These are phyloP conservation scores for Gymnopithys bicolor DNA, from an alignment of 2,797 vertebrate genomes.

Conservation along the genomic window DNA sequence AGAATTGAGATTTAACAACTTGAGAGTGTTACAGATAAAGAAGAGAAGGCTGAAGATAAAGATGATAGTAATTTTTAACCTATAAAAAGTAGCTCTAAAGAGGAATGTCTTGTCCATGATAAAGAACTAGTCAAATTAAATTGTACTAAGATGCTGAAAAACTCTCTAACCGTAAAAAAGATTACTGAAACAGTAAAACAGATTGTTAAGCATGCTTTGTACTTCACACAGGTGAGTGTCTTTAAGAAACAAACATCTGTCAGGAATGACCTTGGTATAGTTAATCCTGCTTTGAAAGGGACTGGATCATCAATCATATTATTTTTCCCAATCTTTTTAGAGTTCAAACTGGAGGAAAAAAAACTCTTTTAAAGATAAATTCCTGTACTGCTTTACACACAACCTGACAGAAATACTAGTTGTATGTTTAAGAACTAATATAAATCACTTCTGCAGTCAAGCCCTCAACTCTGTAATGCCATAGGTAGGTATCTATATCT, in stretches of 20 bases:
- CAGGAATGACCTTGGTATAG: not conserved
- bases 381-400: not conserved
- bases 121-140: not conserved
- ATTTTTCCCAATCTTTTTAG: not conserved
- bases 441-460: conserved; percentile 11
- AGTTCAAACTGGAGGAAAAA: not conserved
- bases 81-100: not conserved
- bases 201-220: not conserved
- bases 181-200: not conserved
- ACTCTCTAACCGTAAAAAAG: not conserved
- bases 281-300: not conserved
- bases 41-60: not conserved
- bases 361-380: not conserved
- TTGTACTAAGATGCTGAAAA: not conserved
- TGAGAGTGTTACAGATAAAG: not conserved
- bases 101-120: not conserved
- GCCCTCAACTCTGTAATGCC: not conserved
- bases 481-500: not conserved
- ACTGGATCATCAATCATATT: not conserved
- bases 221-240: not conserved
- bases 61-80: not conserved
- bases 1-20: not conserved
- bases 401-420: not conserved
- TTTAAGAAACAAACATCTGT: not conserved
- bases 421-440: not conserved